Percentiles rank a stretch among this genome's conserved stretches.
Conservation (phyloP, 1,140 invertebrate species). For the Aleiodes sp. region DNA sequence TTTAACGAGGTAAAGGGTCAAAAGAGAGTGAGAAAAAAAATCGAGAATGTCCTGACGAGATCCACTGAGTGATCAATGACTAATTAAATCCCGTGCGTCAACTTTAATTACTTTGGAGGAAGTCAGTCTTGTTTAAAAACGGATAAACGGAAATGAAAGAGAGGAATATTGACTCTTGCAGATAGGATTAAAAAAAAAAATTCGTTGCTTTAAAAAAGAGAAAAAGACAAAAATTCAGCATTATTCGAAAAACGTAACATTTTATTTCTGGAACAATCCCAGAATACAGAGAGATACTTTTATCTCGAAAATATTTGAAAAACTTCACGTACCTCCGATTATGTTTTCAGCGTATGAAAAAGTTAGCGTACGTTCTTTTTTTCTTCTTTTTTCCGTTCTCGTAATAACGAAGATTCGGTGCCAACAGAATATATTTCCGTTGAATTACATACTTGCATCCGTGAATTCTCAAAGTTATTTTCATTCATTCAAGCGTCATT, state of each 20-base stretch:
- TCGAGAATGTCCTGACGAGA: neutral
- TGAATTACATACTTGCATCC: neutral
- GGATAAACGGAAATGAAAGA: neutral
- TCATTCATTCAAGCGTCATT: neutral
- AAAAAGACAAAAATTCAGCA: neutral
- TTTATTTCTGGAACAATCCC: neutral
- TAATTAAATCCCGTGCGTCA: constrained; percentile 5
- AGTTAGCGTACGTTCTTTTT: neutral
- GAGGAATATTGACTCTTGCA: neutral
- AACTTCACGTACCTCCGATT: neutral
- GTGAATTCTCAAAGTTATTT: neutral
- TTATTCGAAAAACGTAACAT: neutral
- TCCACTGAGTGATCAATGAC: neutral
- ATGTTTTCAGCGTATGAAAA: neutral
- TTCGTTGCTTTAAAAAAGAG: neutral
- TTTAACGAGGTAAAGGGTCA: neutral
- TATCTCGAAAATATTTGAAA: neutral
- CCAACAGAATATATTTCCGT: neutral
- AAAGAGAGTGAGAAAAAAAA: neutral
- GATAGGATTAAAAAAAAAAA: neutral
- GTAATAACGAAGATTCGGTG: neutral
- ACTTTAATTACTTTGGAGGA: neutral
- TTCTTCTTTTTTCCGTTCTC: no score
- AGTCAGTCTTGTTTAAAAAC: neutral
- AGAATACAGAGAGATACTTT: neutral